These are phyloP conservation scores for Heterotilapia buettikoferi DNA, from an alignment of 2,113 vertebrate species.

Conservation along the genomic window DNA sequence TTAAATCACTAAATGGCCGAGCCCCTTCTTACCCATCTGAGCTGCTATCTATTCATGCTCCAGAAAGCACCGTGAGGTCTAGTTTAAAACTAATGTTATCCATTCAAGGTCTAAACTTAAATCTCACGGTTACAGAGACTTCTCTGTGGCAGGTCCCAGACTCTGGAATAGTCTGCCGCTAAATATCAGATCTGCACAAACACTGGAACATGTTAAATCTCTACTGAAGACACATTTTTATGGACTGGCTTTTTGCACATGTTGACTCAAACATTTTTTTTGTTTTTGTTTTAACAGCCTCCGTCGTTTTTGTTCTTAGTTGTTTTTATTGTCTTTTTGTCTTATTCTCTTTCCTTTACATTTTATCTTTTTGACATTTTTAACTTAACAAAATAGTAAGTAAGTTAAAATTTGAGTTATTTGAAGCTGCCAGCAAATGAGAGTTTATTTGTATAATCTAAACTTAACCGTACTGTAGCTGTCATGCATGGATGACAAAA, in stretches of 20 bases:
- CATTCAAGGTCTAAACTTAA: background rate
- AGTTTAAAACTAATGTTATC: background rate
- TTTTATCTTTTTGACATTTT: background rate
- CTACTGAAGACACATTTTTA: background rate
- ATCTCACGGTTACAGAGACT: background rate
- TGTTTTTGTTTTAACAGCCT: background rate
- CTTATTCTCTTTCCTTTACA: background rate
- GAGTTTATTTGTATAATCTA: background rate
- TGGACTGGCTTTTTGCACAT: background rate
- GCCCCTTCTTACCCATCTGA: background rate
- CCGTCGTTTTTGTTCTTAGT: background rate
- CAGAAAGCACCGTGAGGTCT: background rate
- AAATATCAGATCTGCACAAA: background rate
- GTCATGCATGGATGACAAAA: background rate
- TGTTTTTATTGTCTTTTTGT: background rate
- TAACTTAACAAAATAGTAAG: background rate
- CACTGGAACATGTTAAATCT: background rate
- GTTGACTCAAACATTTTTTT: background rate
- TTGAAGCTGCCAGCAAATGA: background rate
- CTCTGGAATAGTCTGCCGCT: background rate
- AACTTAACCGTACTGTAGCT: background rate
- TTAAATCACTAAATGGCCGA: background rate
- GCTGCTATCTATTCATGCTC: background rate
- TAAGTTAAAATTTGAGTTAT: background rate
- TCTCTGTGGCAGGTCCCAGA: background rate